phyloP scores from a whole-genome alignment of 2,113 vertebrate species.

The Electrona antarctica region DNA sequence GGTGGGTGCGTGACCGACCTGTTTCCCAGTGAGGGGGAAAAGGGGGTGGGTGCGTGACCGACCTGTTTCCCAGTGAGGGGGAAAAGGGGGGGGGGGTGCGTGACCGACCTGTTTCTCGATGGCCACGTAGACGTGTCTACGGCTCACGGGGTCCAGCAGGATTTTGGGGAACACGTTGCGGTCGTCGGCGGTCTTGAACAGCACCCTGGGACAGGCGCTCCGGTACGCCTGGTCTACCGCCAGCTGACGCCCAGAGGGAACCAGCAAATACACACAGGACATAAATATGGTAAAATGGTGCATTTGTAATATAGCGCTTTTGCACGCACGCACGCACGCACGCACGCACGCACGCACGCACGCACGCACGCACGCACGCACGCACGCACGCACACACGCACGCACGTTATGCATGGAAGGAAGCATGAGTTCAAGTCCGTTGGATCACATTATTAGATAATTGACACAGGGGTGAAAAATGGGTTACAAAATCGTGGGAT shows the following conservation, averaged over 20 bases:
- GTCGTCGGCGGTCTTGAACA: constrained; percentile 85
- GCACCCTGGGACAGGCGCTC: constrained; percentile 82
- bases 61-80: constrained; percentile 81
- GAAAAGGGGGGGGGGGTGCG: too few relatives aligned
- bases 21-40: constrained; percentile 57
- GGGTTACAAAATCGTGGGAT: too few relatives aligned
- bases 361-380: too few relatives aligned
- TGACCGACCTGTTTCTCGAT: constrained; percentile 82
- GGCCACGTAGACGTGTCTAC: constrained; percentile 84
- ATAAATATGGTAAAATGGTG: too few relatives aligned
- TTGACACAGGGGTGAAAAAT: too few relatives aligned
- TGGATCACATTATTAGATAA: too few relatives aligned
- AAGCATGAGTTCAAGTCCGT: too few relatives aligned
- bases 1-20: constrained; percentile 72
- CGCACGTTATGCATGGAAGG: too few relatives aligned
- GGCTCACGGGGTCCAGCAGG: constrained; percentile 81
- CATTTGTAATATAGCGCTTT: too few relatives aligned
- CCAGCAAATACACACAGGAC: background rate
- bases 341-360: too few relatives aligned
- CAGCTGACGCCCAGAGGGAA: constrained; percentile 79
- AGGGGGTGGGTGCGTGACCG: constrained; percentile 2
- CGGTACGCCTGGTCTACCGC: constrained; percentile 81
- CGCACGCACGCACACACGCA: too few relatives aligned
- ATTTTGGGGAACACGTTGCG: constrained; percentile 83
- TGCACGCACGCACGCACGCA: too few relatives aligned